These are phyloP conservation scores for Cylas formicarius DNA, from an alignment of 1,140 invertebrate species.

Conservation along the genomic window DNA sequence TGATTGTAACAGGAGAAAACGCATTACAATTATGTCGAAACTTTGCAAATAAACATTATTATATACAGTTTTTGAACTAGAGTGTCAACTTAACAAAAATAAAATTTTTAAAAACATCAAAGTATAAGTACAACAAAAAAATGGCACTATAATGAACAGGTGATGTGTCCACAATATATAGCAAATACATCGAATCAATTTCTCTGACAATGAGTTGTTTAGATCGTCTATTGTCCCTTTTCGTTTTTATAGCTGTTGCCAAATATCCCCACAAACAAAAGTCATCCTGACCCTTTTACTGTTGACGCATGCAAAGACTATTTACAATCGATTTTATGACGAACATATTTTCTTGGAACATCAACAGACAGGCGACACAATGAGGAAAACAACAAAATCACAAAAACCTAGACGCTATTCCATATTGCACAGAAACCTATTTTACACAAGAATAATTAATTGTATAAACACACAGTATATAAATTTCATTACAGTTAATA, in stretches of 20 bases:
- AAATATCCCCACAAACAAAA: too few species aligned
- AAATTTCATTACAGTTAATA: conserved; percentile 19
- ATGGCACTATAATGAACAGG: conserved; percentile 22
- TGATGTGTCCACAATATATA: too few species aligned
- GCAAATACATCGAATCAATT: too few species aligned
- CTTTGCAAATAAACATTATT: conserved; percentile 32
- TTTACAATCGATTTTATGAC: too few species aligned
- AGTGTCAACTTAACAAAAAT: not conserved
- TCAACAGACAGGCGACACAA: too few species aligned
- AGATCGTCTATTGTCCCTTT: too few species aligned
- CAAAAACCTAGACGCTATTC: too few species aligned
- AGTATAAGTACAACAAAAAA: conserved; percentile 17
- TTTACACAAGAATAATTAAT: conserved; percentile 20
- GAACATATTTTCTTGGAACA: too few species aligned
- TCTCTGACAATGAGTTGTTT: too few species aligned
- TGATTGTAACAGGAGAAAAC: conserved; percentile 38
- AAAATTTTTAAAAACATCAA: conserved; percentile 6
- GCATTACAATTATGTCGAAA: conserved; percentile 31
- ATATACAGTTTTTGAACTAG: conserved; percentile 27
- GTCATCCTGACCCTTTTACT: too few species aligned
- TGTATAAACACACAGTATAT: conserved; percentile 28
- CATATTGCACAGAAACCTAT: conserved; percentile 32
- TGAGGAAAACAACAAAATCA: conserved; percentile 20
- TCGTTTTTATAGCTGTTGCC: too few species aligned
- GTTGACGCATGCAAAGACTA: too few species aligned